phyloP scores from a whole-genome alignment of 2,113 vertebrate species.

The Epinephelus fuscoguttatus region DNA sequence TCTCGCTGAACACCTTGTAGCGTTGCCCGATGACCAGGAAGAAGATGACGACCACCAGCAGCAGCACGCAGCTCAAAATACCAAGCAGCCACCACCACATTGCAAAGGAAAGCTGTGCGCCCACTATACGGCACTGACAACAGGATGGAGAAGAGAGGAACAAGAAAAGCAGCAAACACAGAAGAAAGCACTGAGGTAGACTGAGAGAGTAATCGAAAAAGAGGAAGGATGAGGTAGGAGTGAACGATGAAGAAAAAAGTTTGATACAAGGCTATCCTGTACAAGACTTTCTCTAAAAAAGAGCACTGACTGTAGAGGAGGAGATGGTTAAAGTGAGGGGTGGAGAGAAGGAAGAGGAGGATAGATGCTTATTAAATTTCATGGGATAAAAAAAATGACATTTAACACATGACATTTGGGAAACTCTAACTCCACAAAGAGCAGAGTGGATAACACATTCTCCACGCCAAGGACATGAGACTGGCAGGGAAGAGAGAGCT shows the following conservation, averaged over 20 bases:
- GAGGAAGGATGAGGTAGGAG: neutral
- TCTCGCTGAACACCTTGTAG: slow-evolving; percentile 77
- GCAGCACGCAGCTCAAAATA: slow-evolving; percentile 29
- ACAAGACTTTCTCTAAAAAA: neutral
- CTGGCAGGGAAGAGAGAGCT: slow-evolving; percentile 32
- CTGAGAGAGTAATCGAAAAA: neutral
- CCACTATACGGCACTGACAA: neutral
- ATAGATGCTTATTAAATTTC: neutral
- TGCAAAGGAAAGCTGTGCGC: neutral
- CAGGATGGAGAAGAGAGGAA: neutral
- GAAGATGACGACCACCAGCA: slow-evolving; percentile 13
- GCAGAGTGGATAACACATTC: slow-evolving; percentile 28
- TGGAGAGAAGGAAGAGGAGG: neutral
- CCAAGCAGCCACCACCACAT: slow-evolving; percentile 74
- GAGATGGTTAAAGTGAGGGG: neutral
- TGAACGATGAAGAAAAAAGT: neutral
- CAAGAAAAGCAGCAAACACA: neutral
- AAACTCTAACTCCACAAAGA: slow-evolving; percentile 1
- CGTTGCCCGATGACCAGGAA: slow-evolving; percentile 43
- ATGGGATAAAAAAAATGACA: neutral
- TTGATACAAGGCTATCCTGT: neutral
- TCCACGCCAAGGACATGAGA: slow-evolving; percentile 50
- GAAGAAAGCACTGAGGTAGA: neutral
- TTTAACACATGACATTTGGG: slow-evolving; percentile 44
- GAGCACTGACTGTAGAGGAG: neutral